Evolutionary conservation across 2,797 vertebrate genomes (phyloP).

Genomic region (Manis crassicaudata): DNA sequence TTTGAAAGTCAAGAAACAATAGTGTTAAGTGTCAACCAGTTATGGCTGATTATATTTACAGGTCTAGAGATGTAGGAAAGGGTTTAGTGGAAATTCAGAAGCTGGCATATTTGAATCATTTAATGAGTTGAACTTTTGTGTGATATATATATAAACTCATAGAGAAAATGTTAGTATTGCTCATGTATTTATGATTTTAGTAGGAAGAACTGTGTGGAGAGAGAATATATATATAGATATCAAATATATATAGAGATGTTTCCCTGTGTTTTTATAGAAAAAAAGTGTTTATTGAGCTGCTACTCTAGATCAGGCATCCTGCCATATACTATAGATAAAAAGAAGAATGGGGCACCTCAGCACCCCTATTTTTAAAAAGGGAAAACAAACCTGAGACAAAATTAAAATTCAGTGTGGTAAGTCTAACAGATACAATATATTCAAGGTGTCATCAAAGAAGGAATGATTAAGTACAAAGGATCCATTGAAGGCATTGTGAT

Average conservation of each 20-base stretch:
- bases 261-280: not conserved
- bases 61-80: not conserved
- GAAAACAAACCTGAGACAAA: not conserved
- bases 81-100: not conserved
- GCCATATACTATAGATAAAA: not conserved
- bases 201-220: not conserved
- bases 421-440: not conserved
- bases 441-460: not conserved
- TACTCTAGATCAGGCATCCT: not conserved
- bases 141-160: not conserved
- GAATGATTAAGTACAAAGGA: not conserved
- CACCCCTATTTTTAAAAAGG: not conserved
- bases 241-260: not conserved
- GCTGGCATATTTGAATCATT: not conserved
- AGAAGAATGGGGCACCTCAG: not conserved
- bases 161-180: not conserved
- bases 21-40: not conserved
- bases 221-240: not conserved
- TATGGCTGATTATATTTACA: not conserved
- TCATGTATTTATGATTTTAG: not conserved
- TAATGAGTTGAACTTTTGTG: not conserved
- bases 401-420: not conserved
- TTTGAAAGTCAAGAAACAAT: conserved; percentile 52
- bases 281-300: not conserved
- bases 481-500: not conserved